Conservation (phyloP, 2,797 vertebrate genomes). For the Siniperca obscura region DNA sequence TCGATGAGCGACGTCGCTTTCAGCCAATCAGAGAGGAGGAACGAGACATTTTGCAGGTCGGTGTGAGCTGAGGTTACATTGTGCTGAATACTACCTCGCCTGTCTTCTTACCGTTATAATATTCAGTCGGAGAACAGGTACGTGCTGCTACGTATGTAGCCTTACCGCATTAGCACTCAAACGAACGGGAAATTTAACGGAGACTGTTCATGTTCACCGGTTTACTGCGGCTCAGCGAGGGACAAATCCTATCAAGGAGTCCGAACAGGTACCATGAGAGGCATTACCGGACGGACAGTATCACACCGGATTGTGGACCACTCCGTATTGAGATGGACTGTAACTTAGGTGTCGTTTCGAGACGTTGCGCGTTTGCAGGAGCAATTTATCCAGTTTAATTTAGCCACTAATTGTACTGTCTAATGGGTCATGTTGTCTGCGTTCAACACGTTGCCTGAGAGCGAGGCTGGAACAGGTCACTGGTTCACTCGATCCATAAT, state of each 20-base stretch:
- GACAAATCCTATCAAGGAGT: conserved; percentile 44
- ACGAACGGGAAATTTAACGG: conserved; percentile 7
- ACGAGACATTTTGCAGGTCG: conserved; percentile 43
- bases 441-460: conserved; percentile 84
- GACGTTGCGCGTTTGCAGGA: conserved; percentile 17
- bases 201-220: conserved; percentile 13
- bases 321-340: conserved; percentile 58
- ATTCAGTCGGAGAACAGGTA: conserved; percentile 65
- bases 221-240: conserved; percentile 49
- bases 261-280: conserved; percentile 64
- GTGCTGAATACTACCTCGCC: conserved; percentile 56
- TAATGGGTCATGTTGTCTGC: conserved; percentile 50
- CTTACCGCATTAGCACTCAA: conserved; percentile 6
- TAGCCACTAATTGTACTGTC: not conserved
- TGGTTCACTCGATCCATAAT: conserved; percentile 63
- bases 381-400: conserved; percentile 9
- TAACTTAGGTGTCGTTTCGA: conserved; percentile 49
- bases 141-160: conserved; percentile 11
- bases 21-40: conserved; percentile 80
- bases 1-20: conserved; percentile 73
- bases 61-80: conserved; percentile 75
- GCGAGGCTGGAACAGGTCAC: conserved; percentile 71
- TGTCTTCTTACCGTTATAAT: conserved; percentile 44
- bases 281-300: conserved; percentile 43
- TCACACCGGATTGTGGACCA: conserved; percentile 50